Conservation (phyloP, 2,113 vertebrate genomes). For the Meles meles region DNA sequence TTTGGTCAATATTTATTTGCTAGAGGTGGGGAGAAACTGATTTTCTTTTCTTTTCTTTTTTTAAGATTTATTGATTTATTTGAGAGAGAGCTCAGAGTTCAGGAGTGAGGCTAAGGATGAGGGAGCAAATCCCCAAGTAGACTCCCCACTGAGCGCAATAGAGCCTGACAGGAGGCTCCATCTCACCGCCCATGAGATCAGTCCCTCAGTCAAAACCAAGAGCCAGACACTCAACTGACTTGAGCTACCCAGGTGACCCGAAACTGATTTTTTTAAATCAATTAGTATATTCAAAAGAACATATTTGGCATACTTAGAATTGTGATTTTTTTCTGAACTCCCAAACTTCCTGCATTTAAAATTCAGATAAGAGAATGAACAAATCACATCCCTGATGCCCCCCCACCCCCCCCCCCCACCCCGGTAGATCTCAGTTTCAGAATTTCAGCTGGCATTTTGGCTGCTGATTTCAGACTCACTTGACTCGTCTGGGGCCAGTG, state of each 20-base stretch:
- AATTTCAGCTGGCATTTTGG: neutral
- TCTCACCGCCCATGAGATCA: neutral
- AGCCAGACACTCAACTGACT: neutral
- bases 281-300: neutral
- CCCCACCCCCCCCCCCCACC: neutral
- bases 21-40: neutral
- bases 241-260: neutral
- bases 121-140: neutral
- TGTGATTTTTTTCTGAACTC: neutral
- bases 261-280: neutral
- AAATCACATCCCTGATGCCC: neutral
- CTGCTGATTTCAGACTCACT: neutral
- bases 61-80: neutral
- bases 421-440: neutral
- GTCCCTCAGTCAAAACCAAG: neutral
- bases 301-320: neutral
- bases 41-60: neutral
- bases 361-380: neutral
- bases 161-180: neutral
- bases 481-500: neutral
- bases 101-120: neutral
- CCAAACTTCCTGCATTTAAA: neutral
- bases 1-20: neutral
- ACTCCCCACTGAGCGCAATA: accelerated
- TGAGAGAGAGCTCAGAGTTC: neutral